These are phyloP conservation scores for Takifugu bimaculatus DNA, from an alignment of 2,113 vertebrate genomes.

Conservation along the genomic window DNA sequence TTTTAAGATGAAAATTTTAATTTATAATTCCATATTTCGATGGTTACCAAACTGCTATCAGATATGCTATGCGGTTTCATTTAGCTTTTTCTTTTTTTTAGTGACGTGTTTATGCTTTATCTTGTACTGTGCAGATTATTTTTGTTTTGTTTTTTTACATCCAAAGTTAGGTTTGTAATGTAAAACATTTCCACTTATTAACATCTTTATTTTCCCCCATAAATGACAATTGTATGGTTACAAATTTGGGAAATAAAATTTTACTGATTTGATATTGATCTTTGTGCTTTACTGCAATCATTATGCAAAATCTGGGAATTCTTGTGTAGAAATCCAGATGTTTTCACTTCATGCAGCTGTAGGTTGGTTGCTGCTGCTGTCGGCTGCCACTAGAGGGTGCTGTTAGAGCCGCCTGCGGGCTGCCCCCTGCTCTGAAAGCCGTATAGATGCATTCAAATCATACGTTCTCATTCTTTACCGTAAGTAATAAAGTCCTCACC, in stretches of 20 bases:
- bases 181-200: conserved; percentile 57
- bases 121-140: conserved; percentile 57
- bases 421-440: neutral
- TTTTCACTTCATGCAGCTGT: neutral
- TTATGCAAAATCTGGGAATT: neutral
- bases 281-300: neutral
- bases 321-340: neutral
- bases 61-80: conserved; percentile 49
- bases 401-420: neutral
- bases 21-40: conserved; percentile 90
- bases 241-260: conserved; percentile 67
- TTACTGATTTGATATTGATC: conserved; percentile 50
- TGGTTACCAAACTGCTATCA: conserved; percentile 54
- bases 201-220: conserved; percentile 41
- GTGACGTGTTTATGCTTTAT: conserved; percentile 47
- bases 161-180: conserved; percentile 56
- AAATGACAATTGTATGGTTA: conserved; percentile 41
- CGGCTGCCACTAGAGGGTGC: conserved; percentile 23
- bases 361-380: neutral
- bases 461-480: no score
- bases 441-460: no score
- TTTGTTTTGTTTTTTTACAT: conserved; percentile 15
- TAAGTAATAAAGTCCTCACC: no score
- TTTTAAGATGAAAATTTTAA: conserved; percentile 92
- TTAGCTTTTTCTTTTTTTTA: conserved; percentile 41